phyloP scores from a whole-genome alignment of 2,113 vertebrate species.

The Xiphophorus maculatus region DNA sequence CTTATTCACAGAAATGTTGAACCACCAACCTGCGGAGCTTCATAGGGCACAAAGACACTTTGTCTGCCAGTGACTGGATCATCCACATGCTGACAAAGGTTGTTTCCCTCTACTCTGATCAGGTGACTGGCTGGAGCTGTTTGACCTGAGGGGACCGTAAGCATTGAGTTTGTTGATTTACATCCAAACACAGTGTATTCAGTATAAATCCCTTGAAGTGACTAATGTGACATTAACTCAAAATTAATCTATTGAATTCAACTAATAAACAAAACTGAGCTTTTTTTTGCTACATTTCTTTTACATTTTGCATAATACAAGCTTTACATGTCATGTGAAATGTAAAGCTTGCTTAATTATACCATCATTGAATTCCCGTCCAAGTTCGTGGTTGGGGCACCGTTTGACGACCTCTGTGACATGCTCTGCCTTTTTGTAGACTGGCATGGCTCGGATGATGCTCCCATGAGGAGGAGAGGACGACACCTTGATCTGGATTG shows the following conservation, averaged over 20 bases:
- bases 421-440: constrained; percentile 98
- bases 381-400: constrained; percentile 97
- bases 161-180: constrained; percentile 30
- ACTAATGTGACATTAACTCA: not conserved
- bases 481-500: constrained; percentile 96
- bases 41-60: constrained; percentile 94
- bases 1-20: constrained; percentile 1
- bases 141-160: constrained; percentile 82
- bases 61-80: constrained; percentile 93
- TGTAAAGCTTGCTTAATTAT: not conserved
- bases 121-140: constrained; percentile 93
- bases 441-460: constrained; percentile 92
- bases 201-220: not conserved
- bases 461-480: constrained; percentile 87
- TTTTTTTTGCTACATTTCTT: not conserved
- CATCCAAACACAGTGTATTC: not conserved
- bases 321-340: not conserved
- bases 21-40: constrained; percentile 90
- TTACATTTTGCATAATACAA: not conserved
- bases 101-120: constrained; percentile 96
- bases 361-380: constrained; percentile 97
- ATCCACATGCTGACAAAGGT: constrained; percentile 93
- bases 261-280: not conserved
- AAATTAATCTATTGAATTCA: not conserved
- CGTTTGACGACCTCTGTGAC: constrained; percentile 98